Conservation (phyloP, 2,888 invertebrate species). For the Dichetophora obliterata region DNA sequence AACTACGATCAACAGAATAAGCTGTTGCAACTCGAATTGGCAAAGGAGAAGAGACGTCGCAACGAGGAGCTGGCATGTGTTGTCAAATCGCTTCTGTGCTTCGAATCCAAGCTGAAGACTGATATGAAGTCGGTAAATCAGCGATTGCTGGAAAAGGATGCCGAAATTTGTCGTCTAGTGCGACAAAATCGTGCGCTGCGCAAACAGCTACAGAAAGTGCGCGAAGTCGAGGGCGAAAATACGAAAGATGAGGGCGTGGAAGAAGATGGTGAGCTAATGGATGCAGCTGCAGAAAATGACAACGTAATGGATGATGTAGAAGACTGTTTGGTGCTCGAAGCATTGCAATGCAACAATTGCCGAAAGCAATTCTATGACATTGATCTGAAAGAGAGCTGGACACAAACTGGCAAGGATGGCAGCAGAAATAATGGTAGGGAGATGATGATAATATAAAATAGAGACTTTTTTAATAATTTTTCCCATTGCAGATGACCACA, state of each 20-base stretch:
- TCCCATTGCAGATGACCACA: slow-evolving; percentile 55
- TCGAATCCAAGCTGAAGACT: slow-evolving; percentile 67
- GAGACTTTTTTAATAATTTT: neutral
- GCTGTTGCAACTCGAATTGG: slow-evolving; percentile 64
- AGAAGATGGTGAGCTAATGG: slow-evolving; percentile 49
- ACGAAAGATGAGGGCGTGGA: slow-evolving; percentile 57
- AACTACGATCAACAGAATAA: slow-evolving; percentile 67
- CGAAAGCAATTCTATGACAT: slow-evolving; percentile 68
- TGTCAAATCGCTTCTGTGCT: slow-evolving; percentile 67
- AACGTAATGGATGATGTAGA: slow-evolving; percentile 42
- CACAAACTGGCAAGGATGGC: slow-evolving; percentile 61
- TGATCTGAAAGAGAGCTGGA: slow-evolving; percentile 62
- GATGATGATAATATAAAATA: neutral
- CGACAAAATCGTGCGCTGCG: slow-evolving; percentile 63
- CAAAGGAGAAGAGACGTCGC: slow-evolving; percentile 67
- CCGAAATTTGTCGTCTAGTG: slow-evolving; percentile 65
- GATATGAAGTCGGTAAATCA: slow-evolving; percentile 68
- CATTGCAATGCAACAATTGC: slow-evolving; percentile 68
- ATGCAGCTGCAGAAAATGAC: slow-evolving; percentile 19
- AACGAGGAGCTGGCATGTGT: slow-evolving; percentile 67
- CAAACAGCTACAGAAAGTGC: slow-evolving; percentile 54
- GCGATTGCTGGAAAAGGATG: slow-evolving; percentile 65
- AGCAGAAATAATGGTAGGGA: slow-evolving; percentile 58
- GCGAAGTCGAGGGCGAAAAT: slow-evolving; percentile 50
- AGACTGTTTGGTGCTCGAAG: slow-evolving; percentile 64